phyloP scores from a whole-genome alignment of 1,140 invertebrate species.

The Drosophila rhopaloa region DNA sequence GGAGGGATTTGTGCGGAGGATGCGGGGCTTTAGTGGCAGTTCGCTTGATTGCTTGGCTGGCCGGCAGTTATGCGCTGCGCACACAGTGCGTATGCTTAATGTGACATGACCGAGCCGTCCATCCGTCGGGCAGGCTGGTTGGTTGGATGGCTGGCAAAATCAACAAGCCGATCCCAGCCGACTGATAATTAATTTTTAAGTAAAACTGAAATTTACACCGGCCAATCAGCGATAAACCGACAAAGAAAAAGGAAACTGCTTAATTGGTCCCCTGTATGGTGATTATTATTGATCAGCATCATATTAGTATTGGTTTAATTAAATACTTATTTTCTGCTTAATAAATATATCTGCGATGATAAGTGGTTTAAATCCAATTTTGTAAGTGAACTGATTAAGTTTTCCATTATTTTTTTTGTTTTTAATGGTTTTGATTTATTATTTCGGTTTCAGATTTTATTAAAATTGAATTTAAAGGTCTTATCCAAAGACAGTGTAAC shows the following conservation, averaged over 20 bases:
- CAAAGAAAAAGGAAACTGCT: conserved; percentile 23
- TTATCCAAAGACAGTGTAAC: too few relatives aligned
- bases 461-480: too few relatives aligned
- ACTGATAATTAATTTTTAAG: conserved; percentile 75
- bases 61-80: conserved; percentile 61
- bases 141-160: conserved; percentile 32
- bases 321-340: too few relatives aligned
- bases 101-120: conserved; percentile 55
- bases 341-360: too few relatives aligned
- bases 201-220: conserved; percentile 62
- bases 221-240: conserved; percentile 20
- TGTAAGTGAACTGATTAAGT: too few relatives aligned
- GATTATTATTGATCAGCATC: too few relatives aligned
- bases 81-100: conserved; percentile 78
- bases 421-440: too few relatives aligned
- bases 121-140: neutral
- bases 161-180: conserved; percentile 48
- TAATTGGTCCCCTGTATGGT: conserved; percentile 19
- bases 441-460: too few relatives aligned
- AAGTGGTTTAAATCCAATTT: too few relatives aligned
- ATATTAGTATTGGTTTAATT: too few relatives aligned
- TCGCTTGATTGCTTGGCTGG: conserved; percentile 45
- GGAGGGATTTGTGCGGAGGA: conserved; percentile 14
- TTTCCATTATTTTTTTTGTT: too few relatives aligned
- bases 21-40: conserved; percentile 25